These are phyloP conservation scores for Cloeon dipterum DNA, from an alignment of 2,888 invertebrate genomes.

Conservation along the genomic window DNA sequence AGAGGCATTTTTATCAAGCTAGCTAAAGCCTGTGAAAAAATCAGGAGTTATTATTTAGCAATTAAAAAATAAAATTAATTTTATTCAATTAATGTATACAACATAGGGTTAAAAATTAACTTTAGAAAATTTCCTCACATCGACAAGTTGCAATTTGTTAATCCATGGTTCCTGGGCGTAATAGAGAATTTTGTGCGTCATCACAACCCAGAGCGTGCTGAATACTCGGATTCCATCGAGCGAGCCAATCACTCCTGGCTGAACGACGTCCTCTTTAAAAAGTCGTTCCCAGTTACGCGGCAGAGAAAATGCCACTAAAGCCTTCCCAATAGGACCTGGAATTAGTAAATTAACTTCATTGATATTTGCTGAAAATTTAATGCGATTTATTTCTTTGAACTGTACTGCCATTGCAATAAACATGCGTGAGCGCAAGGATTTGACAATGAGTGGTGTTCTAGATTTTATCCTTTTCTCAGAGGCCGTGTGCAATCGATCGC, in stretches of 20 bases:
- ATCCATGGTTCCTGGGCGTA: slow-evolving; percentile 5
- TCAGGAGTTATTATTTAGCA: neutral
- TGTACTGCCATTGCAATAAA: too few relatives aligned
- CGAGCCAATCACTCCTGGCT: slow-evolving; percentile 10
- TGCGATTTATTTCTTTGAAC: too few relatives aligned
- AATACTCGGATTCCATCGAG: slow-evolving; percentile 14
- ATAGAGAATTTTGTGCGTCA: slow-evolving; percentile 5
- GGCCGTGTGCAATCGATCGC: too few relatives aligned
- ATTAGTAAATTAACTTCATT: too few relatives aligned
- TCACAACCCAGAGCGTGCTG: slow-evolving; percentile 7
- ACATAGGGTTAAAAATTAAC: neutral
- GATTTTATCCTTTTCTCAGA: too few relatives aligned
- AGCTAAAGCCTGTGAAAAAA: slow-evolving; percentile 1
- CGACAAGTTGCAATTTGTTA: slow-evolving; percentile 2
- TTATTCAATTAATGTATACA: neutral
- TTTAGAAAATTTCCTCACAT: neutral
- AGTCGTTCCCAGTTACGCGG: slow-evolving; percentile 5
- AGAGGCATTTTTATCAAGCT: slow-evolving; percentile 5
- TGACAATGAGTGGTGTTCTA: too few relatives aligned
- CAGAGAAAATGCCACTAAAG: slow-evolving; percentile 4
- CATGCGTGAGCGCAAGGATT: too few relatives aligned
- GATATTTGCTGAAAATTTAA: too few relatives aligned
- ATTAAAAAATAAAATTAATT: neutral
- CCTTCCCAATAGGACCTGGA: neutral
- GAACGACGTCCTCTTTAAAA: neutral